phyloP scores from a whole-genome alignment of 2,888 invertebrate species.

The Amphipoea lucens region DNA sequence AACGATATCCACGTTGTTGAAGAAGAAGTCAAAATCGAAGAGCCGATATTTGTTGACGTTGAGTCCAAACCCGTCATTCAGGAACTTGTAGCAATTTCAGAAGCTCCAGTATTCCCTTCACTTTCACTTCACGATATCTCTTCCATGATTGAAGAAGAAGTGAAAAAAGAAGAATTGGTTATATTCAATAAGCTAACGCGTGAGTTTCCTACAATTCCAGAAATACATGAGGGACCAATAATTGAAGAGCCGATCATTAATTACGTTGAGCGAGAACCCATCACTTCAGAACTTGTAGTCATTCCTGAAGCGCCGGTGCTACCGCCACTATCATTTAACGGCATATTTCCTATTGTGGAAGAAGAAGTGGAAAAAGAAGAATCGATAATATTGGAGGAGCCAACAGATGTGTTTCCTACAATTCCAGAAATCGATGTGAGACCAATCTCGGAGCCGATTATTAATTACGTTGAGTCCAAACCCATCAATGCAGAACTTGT shows the following conservation, averaged over 20 bases:
- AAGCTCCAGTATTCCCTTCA: conserved; percentile 12
- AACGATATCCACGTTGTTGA: not conserved
- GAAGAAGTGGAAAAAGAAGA: not conserved
- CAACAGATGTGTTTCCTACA: too few relatives aligned
- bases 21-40: not conserved
- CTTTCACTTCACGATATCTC: not conserved
- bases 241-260: not conserved
- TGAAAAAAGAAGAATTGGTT: not conserved
- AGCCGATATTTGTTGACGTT: not conserved
- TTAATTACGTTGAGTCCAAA: not conserved
- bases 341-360: not conserved
- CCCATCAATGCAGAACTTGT: not conserved
- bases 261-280: not conserved
- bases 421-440: too few relatives aligned
- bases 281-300: not conserved
- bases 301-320: conserved; percentile 22
- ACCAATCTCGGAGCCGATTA: not conserved
- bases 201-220: not conserved
- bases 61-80: not conserved
- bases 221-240: not conserved
- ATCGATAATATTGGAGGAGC: not conserved
- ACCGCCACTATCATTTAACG: conserved; percentile 1
- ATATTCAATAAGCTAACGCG: not conserved
- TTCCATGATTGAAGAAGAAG: not conserved
- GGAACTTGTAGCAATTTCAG: conserved; percentile 3